Conservation (phyloP, 2,113 vertebrate genomes). For the Catharus fuscescens region DNA sequence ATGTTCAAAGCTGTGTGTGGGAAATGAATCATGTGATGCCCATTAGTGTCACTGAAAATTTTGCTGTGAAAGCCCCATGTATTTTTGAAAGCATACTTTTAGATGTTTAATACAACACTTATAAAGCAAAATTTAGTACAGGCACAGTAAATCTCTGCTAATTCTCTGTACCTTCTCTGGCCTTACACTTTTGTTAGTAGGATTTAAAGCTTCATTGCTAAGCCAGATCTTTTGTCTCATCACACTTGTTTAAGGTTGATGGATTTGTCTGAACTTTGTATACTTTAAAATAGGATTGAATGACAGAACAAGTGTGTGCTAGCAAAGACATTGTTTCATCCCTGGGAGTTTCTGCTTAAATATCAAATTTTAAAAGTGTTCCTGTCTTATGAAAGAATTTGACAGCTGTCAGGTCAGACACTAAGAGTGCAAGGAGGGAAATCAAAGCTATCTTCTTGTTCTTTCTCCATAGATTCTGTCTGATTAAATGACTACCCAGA, state of each 20-base stretch:
- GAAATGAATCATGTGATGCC: background rate
- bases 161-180: background rate
- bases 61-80: background rate
- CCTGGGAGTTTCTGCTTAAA: constrained; percentile 8
- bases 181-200: background rate
- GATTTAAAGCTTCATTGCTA: background rate
- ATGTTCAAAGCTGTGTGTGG: background rate
- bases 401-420: constrained; percentile 16
- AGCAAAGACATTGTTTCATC: background rate
- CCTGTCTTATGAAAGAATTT: background rate
- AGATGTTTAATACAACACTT: constrained; percentile 19
- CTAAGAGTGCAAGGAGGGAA: background rate
- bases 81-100: constrained; percentile 16
- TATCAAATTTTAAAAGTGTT: background rate
- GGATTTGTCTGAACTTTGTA: background rate
- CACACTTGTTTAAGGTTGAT: background rate
- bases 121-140: constrained; percentile 6
- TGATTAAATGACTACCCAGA: background rate
- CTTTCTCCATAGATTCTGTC: background rate
- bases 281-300: background rate
- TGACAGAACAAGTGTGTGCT: background rate
- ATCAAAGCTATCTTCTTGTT: background rate
- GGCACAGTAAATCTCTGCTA: background rate
- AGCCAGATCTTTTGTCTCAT: background rate
- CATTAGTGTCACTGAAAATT: background rate